phyloP scores from a whole-genome alignment of 2,888 invertebrate genomes.

The Zygogramma bicolorata region DNA sequence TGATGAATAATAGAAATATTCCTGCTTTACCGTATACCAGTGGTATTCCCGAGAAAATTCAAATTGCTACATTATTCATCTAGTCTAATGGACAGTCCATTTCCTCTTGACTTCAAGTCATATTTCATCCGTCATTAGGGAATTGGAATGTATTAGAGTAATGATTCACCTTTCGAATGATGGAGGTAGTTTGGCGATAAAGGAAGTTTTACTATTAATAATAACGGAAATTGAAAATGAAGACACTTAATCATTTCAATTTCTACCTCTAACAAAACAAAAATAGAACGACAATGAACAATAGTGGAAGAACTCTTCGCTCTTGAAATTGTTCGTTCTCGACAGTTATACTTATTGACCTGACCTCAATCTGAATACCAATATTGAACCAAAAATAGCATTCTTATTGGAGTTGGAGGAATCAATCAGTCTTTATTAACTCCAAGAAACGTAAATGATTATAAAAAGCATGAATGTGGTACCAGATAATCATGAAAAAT shows the following conservation, averaged over 20 bases:
- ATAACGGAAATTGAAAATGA: not conserved
- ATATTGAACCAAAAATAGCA: no score
- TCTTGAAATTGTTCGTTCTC: no score
- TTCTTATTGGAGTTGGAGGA: no score
- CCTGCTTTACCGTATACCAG: not conserved
- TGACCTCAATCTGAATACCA: no score
- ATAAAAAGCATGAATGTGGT: no score
- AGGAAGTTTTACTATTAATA: not conserved
- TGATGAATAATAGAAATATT: constrained; percentile 16
- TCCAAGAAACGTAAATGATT: no score
- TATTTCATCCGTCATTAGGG: constrained; percentile 31
- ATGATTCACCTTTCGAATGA: not conserved
- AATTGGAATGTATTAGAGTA: not conserved
- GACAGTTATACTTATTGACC: no score
- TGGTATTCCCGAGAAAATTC: constrained; percentile 37
- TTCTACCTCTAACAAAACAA: not conserved
- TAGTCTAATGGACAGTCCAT: constrained; percentile 37
- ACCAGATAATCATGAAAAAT: no score
- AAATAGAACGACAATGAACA: not conserved
- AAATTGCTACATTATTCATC: constrained; percentile 39
- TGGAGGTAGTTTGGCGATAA: not conserved
- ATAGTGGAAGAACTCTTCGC: no score
- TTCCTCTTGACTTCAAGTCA: constrained; percentile 23
- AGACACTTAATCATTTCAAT: not conserved
- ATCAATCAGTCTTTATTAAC: no score